These are phyloP conservation scores for Goniozus legneri DNA, from an alignment of 1,140 invertebrate genomes.

Conservation along the genomic window DNA sequence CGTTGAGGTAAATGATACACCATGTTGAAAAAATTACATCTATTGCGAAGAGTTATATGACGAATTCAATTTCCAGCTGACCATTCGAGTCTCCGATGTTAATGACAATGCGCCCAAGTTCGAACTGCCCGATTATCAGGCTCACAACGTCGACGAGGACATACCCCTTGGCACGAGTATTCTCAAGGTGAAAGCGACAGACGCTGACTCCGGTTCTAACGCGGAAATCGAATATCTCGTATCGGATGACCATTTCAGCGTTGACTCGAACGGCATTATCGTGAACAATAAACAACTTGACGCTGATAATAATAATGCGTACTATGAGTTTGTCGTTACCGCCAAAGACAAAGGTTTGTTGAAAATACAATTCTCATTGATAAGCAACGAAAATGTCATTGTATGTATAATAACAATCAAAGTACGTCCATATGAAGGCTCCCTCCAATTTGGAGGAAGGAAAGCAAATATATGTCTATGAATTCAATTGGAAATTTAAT, in stretches of 20 bases:
- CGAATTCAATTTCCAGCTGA: constrained; percentile 76
- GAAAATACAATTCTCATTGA: too few relatives aligned
- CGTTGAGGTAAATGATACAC: constrained; percentile 70
- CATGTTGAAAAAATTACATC: too few relatives aligned
- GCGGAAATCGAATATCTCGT: constrained; percentile 92
- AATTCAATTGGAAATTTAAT: too few relatives aligned
- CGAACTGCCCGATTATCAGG: constrained; percentile 91
- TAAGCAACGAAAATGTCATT: too few relatives aligned
- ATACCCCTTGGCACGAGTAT: constrained; percentile 87
- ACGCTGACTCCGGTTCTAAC: constrained; percentile 87
- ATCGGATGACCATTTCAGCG: constrained; percentile 88
- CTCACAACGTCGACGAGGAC: constrained; percentile 92
- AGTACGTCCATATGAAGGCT: too few relatives aligned
- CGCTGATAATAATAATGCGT: constrained; percentile 94
- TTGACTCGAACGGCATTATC: constrained; percentile 87
- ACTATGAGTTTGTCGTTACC: constrained; percentile 89
- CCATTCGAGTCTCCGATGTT: constrained; percentile 89
- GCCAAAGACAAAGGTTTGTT: constrained; percentile 80
- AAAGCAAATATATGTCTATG: too few relatives aligned
- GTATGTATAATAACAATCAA: too few relatives aligned
- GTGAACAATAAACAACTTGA: constrained; percentile 90
- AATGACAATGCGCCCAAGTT: constrained; percentile 94
- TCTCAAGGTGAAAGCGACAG: constrained; percentile 88
- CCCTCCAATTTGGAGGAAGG: too few relatives aligned
- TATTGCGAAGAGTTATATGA: too few relatives aligned